A percentile compares a stretch with the other conserved stretches of the same genome.
Conservation (phyloP, 2,888 invertebrate genomes). For the Cephus sareptanus region DNA sequence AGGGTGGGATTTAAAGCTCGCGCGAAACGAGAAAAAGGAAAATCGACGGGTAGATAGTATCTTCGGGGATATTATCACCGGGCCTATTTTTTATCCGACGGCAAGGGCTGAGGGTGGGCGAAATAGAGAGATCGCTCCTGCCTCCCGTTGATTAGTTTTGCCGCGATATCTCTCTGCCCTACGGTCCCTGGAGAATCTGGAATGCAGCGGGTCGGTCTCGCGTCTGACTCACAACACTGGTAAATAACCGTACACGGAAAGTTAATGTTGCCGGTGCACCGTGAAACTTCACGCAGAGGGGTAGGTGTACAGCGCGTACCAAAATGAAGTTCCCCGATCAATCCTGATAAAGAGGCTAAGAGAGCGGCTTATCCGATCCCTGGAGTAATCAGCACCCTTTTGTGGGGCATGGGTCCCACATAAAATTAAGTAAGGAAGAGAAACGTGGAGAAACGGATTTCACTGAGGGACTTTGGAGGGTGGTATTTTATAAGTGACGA, state of each 20-base stretch:
- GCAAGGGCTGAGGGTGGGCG: slow-evolving; percentile 19
- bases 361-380: not conserved
- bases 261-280: slow-evolving; percentile 31
- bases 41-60: slow-evolving; percentile 16
- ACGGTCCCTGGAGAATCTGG: slow-evolving; percentile 38
- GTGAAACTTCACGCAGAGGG: slow-evolving; percentile 27
- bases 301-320: slow-evolving; percentile 26
- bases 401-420: not conserved
- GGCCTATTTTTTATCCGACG: slow-evolving; percentile 41
- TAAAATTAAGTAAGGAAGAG: not conserved
- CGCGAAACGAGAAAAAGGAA: slow-evolving; percentile 13
- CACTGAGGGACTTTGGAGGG: not conserved
- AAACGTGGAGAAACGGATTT: not conserved
- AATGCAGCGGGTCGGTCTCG: slow-evolving; percentile 21
- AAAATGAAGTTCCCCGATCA: slow-evolving; percentile 17
- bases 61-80: slow-evolving; percentile 44
- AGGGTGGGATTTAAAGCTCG: slow-evolving; percentile 17
- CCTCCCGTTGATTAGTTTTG: slow-evolving; percentile 54
- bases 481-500: not conserved
- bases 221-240: slow-evolving; percentile 27
- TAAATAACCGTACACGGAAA: slow-evolving; percentile 43
- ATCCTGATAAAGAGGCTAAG: not conserved
- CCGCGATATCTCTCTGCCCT: slow-evolving; percentile 47
- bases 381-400: not conserved
- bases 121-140: slow-evolving; percentile 45